Evolutionary conservation across 2,113 vertebrate genomes (phyloP).

Genomic region (Pungitius pungitius): DNA sequence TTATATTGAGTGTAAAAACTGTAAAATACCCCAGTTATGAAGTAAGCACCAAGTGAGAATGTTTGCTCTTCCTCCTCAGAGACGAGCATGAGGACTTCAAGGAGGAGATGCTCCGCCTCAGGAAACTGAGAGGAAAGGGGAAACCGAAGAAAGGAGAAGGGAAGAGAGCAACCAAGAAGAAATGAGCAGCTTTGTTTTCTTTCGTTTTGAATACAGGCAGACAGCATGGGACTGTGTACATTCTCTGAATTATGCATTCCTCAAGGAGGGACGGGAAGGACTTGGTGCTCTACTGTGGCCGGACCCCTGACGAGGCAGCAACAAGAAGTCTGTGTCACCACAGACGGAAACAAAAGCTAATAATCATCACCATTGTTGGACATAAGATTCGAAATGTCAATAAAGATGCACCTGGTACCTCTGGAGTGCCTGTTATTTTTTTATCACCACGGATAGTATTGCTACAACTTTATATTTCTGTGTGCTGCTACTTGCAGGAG

Average conservation of each 20-base stretch:
- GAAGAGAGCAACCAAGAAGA: slow-evolving; percentile 90
- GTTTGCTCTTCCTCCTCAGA: slow-evolving; percentile 69
- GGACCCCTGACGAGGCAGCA: background rate
- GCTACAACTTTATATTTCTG: background rate
- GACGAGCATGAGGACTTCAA: slow-evolving; percentile 97
- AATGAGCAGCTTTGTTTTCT: slow-evolving; percentile 70
- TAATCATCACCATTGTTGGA: background rate
- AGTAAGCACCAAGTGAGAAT: background rate
- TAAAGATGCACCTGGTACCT: background rate
- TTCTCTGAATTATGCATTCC: background rate
- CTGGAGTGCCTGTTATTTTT: background rate
- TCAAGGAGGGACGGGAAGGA: background rate
- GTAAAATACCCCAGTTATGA: background rate
- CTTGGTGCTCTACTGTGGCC: background rate
- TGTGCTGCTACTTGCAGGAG: background rate
- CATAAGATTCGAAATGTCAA: background rate
- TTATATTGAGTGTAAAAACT: background rate
- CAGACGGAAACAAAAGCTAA: background rate
- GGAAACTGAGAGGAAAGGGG: slow-evolving; percentile 92
- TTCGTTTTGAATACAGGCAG: background rate
- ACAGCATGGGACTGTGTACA: background rate
- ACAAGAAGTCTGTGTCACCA: background rate
- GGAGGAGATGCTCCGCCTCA: slow-evolving; percentile 91
- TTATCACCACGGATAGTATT: background rate
- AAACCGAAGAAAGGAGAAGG: slow-evolving; percentile 95